Percentiles rank a stretch among this genome's conserved stretches.
Evolutionary conservation across 1,140 invertebrate species (phyloP).

Genomic region (Mya arenaria): DNA sequence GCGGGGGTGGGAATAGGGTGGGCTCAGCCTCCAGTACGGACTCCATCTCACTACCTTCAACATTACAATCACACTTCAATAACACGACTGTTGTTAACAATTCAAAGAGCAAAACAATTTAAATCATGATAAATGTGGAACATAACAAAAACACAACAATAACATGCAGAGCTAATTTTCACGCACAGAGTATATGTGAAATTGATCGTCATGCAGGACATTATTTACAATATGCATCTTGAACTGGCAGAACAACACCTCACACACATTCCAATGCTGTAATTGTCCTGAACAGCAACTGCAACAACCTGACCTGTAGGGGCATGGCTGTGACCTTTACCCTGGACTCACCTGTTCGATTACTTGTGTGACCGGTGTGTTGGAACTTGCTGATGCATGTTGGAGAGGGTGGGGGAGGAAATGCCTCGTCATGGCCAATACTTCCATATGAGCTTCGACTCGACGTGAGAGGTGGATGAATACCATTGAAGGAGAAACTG

Average conservation of each 20-base stretch:
- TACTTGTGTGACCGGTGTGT: slow-evolving; percentile 14
- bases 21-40: no score
- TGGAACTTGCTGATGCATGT: slow-evolving; percentile 43
- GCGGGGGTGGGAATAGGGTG: background rate
- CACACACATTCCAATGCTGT: no score
- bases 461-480: background rate
- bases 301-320: background rate
- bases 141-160: no score
- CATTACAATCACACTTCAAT: no score
- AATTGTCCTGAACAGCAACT: no score
- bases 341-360: slow-evolving; percentile 25
- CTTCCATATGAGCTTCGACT: slow-evolving; percentile 59
- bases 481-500: background rate
- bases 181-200: no score
- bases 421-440: slow-evolving; percentile 69
- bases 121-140: no score
- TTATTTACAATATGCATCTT: background rate
- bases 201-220: no score
- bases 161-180: no score
- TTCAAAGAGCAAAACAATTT: no score
- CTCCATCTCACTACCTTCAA: no score
- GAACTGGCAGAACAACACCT: background rate
- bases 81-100: no score
- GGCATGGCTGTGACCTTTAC: background rate
- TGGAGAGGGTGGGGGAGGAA: slow-evolving; percentile 71